Conservation (phyloP, 1,140 invertebrate species). For the Hypsibius dujardini region DNA sequence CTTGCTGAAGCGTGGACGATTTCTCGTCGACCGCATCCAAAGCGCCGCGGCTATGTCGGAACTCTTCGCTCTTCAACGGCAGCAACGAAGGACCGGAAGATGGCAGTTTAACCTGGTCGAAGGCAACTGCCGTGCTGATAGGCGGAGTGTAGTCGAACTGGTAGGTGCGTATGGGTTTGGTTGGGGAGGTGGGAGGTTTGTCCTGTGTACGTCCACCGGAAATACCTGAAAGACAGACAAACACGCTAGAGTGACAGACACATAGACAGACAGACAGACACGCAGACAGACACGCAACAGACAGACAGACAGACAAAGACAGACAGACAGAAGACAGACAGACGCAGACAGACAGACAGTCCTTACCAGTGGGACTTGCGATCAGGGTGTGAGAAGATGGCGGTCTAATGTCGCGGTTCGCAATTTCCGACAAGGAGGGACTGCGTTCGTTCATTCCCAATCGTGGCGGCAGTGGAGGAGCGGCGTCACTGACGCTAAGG, state of each 20-base stretch:
- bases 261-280: not conserved
- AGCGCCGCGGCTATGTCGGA: not conserved
- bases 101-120: no score
- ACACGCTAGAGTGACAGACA: not conserved
- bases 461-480: constrained; percentile 11
- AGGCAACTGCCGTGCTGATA: not conserved
- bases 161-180: not conserved
- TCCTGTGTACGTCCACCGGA: not conserved
- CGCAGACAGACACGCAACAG: no score
- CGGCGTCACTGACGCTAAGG: not conserved
- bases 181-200: not conserved
- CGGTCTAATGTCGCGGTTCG: not conserved
- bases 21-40: not conserved
- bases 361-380: not conserved
- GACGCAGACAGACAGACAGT: not conserved
- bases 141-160: not conserved
- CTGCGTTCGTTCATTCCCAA: not conserved
- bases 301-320: no score
- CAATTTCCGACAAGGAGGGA: constrained; percentile 10
- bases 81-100: not conserved
- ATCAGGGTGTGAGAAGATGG: not conserved
- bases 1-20: not conserved
- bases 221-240: not conserved
- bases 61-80: not conserved
- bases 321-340: no score